Evolutionary conservation across 2,888 invertebrate genomes (phyloP).

Genomic region (Philhelius pedissequus): DNA sequence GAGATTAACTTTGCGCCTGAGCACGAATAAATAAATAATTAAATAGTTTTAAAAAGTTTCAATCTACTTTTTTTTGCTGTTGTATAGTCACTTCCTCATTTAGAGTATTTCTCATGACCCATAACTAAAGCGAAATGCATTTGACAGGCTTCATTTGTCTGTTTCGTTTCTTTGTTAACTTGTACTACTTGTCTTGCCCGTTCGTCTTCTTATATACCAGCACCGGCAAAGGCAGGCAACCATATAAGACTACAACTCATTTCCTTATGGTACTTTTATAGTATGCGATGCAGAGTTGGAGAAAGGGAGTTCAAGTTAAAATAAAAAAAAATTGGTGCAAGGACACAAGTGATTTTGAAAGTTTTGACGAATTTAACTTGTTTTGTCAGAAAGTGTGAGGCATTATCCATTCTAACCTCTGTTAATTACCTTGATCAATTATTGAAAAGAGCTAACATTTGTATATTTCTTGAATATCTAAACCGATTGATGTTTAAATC

Average conservation of each 20-base stretch:
- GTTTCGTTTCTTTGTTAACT: constrained; percentile 35
- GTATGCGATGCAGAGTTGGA: neutral
- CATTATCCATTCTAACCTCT: no score
- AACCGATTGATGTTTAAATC: no score
- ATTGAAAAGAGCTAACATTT: no score
- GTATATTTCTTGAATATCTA: no score
- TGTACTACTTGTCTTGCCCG: constrained; percentile 18
- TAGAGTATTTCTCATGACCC: constrained; percentile 55
- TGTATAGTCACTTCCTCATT: constrained; percentile 27
- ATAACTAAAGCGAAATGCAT: constrained; percentile 46
- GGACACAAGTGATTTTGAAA: no score
- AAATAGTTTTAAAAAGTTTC: neutral
- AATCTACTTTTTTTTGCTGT: neutral
- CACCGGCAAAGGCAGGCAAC: neutral
- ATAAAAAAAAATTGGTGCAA: no score
- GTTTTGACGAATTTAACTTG: no score
- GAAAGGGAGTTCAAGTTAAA: no score
- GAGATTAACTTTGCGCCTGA: neutral
- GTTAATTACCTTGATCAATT: no score
- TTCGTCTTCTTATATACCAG: neutral
- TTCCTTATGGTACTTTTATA: constrained; percentile 27
- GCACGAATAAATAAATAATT: constrained; percentile 23
- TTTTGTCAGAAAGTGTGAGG: no score
- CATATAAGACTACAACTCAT: constrained; percentile 20
- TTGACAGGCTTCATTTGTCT: constrained; percentile 48